Evolutionary conservation across 2,113 vertebrate species (phyloP), one percentile per base, ranked within the genome.

Genomic region (Scytalopus superciliaris): DNA sequence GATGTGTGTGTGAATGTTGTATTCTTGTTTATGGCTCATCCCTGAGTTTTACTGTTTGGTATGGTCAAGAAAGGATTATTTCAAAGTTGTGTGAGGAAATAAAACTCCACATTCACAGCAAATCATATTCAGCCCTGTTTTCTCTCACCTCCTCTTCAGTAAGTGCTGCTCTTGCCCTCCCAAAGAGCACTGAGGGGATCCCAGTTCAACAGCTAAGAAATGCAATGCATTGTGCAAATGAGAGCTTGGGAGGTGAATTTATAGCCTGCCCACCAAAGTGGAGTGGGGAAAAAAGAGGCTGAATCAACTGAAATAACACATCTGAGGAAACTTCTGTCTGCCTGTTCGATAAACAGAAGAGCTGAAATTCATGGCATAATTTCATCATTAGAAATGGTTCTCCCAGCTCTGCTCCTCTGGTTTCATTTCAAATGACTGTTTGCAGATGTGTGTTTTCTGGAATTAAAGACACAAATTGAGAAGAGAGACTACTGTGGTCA

Each of bases 381-480:
- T 95, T 89, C 80, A 80, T 80, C 87, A 30, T 84, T 92, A 52
- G 60, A 81, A 57, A 90, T 81, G 49, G 47, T 50, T 90, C 92
- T 95, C 79, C 85, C 86, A 94, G 92, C 86, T 90, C 69, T 31
- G 24, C 63, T 89, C 37, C 80, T 89, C 66, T 89, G 85, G 79
- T 93, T 96, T 73, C 21, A 28, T 84, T 89, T 84, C 72, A 81
- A 94, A 67, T 72, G 90, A 76, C 96, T 93, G 25, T 91, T 95
- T 92, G 90, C 88, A 95, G 88, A 94, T 90, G 88, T 77, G 75
- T 95, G 35, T 95, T 95, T 94, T 80, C 92, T 96, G 85, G 86
- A 92, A 87, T 92, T 90, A 89, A 56, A 92, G 90, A 39, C 39
- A 42, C 79, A 96, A 84, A 82, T 72, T 84, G 76, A 89, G 73